phyloP scores from a whole-genome alignment of 2,113 vertebrate species.

The Thryonomys swinderianus region DNA sequence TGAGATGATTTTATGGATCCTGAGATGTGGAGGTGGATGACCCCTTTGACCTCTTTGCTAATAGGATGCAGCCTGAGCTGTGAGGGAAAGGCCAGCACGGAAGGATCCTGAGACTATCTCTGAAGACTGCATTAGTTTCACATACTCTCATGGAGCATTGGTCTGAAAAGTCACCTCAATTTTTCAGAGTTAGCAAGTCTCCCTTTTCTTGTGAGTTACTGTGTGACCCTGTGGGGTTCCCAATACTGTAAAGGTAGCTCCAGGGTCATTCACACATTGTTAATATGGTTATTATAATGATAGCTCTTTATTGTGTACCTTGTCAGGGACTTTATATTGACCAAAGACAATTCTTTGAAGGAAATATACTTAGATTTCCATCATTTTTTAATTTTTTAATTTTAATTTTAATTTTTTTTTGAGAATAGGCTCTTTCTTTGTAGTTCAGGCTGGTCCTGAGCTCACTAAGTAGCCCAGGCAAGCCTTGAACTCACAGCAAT shows the following conservation, averaged over 20 bases:
- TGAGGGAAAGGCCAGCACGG: neutral
- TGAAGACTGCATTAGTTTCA: neutral
- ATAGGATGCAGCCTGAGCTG: neutral
- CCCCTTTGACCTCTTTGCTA: neutral
- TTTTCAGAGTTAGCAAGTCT: constrained; percentile 16
- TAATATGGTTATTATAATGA: constrained; percentile 29
- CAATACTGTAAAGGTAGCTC: neutral
- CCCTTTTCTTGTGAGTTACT: constrained; percentile 10
- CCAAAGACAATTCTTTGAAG: neutral
- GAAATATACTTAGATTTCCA: neutral
- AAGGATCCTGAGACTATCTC: neutral
- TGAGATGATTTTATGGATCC: neutral
- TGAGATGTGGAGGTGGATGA: neutral
- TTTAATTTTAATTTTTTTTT: no score
- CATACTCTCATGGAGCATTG: neutral
- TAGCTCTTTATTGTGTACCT: neutral
- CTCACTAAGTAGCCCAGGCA: no score
- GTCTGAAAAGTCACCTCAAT: neutral
- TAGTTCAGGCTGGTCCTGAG: no score
- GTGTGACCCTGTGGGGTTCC: neutral
- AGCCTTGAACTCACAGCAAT: no score
- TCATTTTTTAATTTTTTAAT: no score
- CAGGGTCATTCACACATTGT: neutral
- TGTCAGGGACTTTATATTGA: constrained; percentile 1
- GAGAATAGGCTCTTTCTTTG: no score